Percentiles rank a stretch among this genome's conserved stretches.
Evolutionary conservation across 1,140 invertebrate genomes (phyloP).

Genomic region (Drepana arcuata): DNA sequence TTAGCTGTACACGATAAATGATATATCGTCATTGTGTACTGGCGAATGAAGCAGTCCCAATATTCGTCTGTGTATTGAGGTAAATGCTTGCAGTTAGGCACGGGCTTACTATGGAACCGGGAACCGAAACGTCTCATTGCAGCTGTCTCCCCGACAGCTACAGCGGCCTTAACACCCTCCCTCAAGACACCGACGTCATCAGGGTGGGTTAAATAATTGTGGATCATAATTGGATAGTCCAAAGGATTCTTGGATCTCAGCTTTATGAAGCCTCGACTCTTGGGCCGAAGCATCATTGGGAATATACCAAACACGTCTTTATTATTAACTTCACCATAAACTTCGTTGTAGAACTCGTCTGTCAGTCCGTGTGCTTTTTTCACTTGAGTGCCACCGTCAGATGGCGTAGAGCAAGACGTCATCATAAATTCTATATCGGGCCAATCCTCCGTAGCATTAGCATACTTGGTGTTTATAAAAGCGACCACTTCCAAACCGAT

Average conservation of each 20-base stretch:
- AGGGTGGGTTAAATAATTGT: slow-evolving; percentile 90
- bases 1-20: slow-evolving; percentile 88
- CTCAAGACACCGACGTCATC: slow-evolving; percentile 84
- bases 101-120: slow-evolving; percentile 78
- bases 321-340: slow-evolving; percentile 79
- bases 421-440: slow-evolving; percentile 93
- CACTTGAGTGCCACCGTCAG: slow-evolving; percentile 83
- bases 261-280: slow-evolving; percentile 85
- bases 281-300: slow-evolving; percentile 90
- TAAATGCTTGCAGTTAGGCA: slow-evolving; percentile 86
- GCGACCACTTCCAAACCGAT: slow-evolving; percentile 88
- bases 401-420: slow-evolving; percentile 83
- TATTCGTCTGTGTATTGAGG: slow-evolving; percentile 85
- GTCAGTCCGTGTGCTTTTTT: slow-evolving; percentile 85
- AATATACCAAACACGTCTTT: slow-evolving; percentile 85
- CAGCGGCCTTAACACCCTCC: slow-evolving; percentile 88
- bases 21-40: slow-evolving; percentile 91
- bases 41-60: slow-evolving; percentile 84
- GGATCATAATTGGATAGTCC: slow-evolving; percentile 88
- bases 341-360: slow-evolving; percentile 84
- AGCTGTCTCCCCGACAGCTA: slow-evolving; percentile 83
- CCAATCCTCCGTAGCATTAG: slow-evolving; percentile 87
- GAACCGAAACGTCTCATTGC: slow-evolving; percentile 83
- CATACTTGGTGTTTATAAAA: slow-evolving; percentile 90
- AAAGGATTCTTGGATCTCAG: slow-evolving; percentile 85